A percentile compares a stretch with the other conserved stretches of the same genome.
phyloP scores from a whole-genome alignment of 2,797 vertebrate genomes.

The Eutrigla gurnardus region DNA sequence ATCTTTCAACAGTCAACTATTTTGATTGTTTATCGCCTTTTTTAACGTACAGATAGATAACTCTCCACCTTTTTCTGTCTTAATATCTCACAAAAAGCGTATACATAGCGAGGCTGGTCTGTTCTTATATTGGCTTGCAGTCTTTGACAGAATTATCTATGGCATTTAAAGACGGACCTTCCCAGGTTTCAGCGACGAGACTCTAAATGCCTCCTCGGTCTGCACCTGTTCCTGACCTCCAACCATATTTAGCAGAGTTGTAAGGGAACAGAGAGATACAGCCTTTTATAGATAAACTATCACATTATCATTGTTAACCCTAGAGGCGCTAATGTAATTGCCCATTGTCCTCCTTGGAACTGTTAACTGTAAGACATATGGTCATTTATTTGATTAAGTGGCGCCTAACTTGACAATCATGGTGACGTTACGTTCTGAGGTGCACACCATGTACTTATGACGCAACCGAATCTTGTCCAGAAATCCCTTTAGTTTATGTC shows the following conservation, averaged over 20 bases:
- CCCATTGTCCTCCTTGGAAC: background rate
- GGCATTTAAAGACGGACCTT: background rate
- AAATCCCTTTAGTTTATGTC: background rate
- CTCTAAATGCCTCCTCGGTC: background rate
- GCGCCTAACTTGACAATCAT: slow-evolving; percentile 10
- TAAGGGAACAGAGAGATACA: slow-evolving; percentile 13
- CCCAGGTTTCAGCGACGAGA: background rate
- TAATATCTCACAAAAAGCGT: background rate
- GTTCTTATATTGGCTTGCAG: background rate
- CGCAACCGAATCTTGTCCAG: background rate
- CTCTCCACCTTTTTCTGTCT: background rate
- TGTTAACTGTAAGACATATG: slow-evolving; percentile 31
- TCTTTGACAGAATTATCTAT: background rate
- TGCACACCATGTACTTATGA: background rate
- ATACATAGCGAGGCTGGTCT: background rate
- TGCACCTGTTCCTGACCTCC: slow-evolving; percentile 24
- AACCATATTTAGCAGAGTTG: slow-evolving; percentile 8
- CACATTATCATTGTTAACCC: slow-evolving; percentile 27
- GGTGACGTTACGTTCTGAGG: background rate
- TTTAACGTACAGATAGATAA: slow-evolving; percentile 1
- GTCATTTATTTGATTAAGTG: slow-evolving; percentile 40
- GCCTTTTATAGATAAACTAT: slow-evolving; percentile 11
- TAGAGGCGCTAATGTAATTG: background rate
- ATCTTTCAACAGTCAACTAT: background rate
- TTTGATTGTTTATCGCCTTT: slow-evolving; percentile 22